Evolutionary conservation across 2,113 vertebrate genomes (phyloP), one percentile per base, ranked within the genome.

Genomic region (Ceyx melanurus): DNA sequence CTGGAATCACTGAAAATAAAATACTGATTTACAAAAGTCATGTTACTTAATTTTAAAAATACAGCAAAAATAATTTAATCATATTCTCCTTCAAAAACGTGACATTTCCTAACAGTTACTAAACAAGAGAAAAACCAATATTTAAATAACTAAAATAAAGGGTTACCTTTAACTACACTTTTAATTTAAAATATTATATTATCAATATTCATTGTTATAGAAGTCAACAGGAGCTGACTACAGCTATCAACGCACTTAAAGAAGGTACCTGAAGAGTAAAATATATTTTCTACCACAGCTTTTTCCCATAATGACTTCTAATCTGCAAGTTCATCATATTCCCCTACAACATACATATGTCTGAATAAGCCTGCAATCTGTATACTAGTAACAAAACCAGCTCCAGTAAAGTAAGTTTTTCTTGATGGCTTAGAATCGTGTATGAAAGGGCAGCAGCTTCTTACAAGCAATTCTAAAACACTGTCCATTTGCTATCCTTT

Each of bases 401-500:
- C 43, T 35, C 40, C 56, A 79, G 58, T 25, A 73, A 78, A 87
- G 0, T 45, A 79, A 66, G 23, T 89, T 92, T 70, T 85, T 64
- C 72, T 46, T 40, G 54, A 56, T 35, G 60, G 75, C 31, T 93
- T 75, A 46, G 43, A 84, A 70, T 82, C 56, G n/a, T 0, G 12
- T 60, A 89, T 17, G 40, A 74, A 96, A 90, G 46, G 50, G 72
- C 60, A 88, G 80, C 46, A 90, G 70, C 51, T 94, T 79, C 74
- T 73, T 43, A 89, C 9, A 61, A 74, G 90, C 74, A 84, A 43
- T 90, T 95, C 80, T 85, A 76, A 92, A 94, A 40, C 53, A 61
- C 42, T 76, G 92, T 62, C 86, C 93, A 68, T 88, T 97, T 95
- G 60, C 82, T 60, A 57, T 92, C 77, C 66, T 85, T 84, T 82